A percentile compares a stretch with the other conserved stretches of the same genome.
phyloP scores from a whole-genome alignment of 2,113 vertebrate species.

The Sinocyclocheilus grahami region DNA sequence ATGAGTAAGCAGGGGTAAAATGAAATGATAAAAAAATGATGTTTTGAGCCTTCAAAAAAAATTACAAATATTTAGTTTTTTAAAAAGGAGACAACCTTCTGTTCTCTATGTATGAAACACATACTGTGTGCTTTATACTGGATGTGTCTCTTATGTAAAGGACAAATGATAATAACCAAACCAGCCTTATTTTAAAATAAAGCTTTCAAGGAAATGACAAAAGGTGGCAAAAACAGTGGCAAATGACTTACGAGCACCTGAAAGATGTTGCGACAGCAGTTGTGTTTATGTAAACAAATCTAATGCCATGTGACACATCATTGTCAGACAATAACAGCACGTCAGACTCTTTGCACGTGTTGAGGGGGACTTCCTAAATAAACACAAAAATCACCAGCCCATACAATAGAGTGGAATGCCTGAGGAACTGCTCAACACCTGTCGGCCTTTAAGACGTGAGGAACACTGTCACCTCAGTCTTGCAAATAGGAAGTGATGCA shows the following conservation, averaged over 20 bases:
- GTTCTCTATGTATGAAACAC: not conserved
- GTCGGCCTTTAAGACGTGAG: slow-evolving; percentile 62
- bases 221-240: not conserved
- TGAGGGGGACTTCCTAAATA: slow-evolving; percentile 60
- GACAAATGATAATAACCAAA: not conserved
- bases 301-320: slow-evolving; percentile 8
- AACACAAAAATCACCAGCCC: slow-evolving; percentile 60
- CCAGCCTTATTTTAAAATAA: not conserved
- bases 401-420: slow-evolving; percentile 51
- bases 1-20: too few species aligned
- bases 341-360: slow-evolving; percentile 48
- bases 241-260: not conserved
- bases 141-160: not conserved
- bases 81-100: not conserved
- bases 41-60: too few species aligned
- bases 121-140: not conserved
- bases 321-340: slow-evolving; percentile 35
- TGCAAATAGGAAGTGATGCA: slow-evolving; percentile 73
- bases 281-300: not conserved
- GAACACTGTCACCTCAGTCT: slow-evolving; percentile 47
- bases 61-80: not conserved
- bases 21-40: too few species aligned
- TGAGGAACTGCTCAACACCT: slow-evolving; percentile 78
- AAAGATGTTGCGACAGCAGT: not conserved
- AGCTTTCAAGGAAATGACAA: not conserved